Conservation (phyloP, 1,140 invertebrate species). For the Zaprionus camerounensis region DNA sequence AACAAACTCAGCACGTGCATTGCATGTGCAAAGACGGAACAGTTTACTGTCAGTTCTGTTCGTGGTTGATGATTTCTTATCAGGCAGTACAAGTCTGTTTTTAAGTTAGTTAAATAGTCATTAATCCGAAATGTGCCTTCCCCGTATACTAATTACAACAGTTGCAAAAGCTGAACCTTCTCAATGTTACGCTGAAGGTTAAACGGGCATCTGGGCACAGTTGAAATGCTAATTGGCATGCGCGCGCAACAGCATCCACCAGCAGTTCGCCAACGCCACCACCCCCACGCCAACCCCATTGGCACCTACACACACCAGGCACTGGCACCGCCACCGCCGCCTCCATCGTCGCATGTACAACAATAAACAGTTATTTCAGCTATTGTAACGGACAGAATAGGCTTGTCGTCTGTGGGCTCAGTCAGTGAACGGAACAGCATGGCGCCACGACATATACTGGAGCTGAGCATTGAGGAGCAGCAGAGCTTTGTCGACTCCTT, state of each 20-base stretch:
- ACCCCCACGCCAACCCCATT: background rate
- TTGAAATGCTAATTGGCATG: slow-evolving; percentile 55
- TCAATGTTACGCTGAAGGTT: slow-evolving; percentile 75
- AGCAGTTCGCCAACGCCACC: background rate
- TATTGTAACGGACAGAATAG: background rate
- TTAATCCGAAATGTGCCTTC: background rate
- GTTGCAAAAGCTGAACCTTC: slow-evolving; percentile 26
- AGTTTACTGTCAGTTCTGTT: background rate
- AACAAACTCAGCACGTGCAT: background rate
- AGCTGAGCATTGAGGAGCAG: slow-evolving; percentile 64
- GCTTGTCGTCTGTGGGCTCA: slow-evolving; percentile 8
- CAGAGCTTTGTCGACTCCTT: slow-evolving; percentile 69
- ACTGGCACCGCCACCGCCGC: background rate
- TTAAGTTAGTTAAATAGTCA: slow-evolving; percentile 2
- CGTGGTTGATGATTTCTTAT: background rate
- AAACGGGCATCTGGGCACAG: slow-evolving; percentile 37
- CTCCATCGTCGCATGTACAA: background rate
- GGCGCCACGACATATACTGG: slow-evolving; percentile 71
- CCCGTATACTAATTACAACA: background rate
- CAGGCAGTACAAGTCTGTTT: background rate
- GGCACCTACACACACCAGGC: background rate
- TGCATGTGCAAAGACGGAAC: background rate
- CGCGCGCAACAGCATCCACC: slow-evolving; percentile 66
- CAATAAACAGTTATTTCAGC: slow-evolving; percentile 10
- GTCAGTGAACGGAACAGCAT: slow-evolving; percentile 33